phyloP scores from a whole-genome alignment of 2,888 invertebrate genomes.

The Thumatha senex region DNA sequence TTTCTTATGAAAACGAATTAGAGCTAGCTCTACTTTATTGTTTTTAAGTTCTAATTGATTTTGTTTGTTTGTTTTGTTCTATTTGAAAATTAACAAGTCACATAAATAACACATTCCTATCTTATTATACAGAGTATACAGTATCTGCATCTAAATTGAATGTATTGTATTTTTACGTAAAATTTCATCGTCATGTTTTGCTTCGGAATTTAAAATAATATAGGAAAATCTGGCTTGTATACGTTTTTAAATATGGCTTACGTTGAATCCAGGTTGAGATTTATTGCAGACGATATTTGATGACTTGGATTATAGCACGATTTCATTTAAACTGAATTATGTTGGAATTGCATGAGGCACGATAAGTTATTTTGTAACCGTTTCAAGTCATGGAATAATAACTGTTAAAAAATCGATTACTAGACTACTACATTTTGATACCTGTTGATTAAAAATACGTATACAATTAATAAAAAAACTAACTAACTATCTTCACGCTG shows the following conservation, averaged over 20 bases:
- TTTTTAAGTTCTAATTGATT: no score
- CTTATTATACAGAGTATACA: no score
- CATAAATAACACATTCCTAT: no score
- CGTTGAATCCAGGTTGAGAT: slow-evolving; percentile 25
- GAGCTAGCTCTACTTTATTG: no score
- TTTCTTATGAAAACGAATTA: no score
- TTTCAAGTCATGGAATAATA: slow-evolving; percentile 48
- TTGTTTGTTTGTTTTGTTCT: no score
- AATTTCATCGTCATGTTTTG: no score
- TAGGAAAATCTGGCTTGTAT: slow-evolving; percentile 8
- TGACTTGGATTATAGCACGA: slow-evolving; percentile 35
- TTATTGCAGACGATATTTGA: slow-evolving; percentile 39
- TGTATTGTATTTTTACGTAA: no score
- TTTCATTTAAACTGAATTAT: slow-evolving; percentile 47
- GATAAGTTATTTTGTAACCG: slow-evolving; percentile 47
- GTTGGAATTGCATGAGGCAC: slow-evolving; percentile 49
- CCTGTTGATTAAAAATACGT: slow-evolving; percentile 38
- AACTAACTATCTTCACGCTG: no score
- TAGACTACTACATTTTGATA: slow-evolving; percentile 35
- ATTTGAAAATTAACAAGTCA: no score
- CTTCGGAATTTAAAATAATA: slow-evolving; percentile 8
- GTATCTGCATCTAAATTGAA: no score
- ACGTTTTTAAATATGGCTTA: slow-evolving; percentile 18
- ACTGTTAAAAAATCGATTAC: slow-evolving; percentile 45
- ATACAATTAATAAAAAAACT: not conserved